Conservation (phyloP, 2,888 invertebrate genomes). For the Dusona sp. region DNA sequence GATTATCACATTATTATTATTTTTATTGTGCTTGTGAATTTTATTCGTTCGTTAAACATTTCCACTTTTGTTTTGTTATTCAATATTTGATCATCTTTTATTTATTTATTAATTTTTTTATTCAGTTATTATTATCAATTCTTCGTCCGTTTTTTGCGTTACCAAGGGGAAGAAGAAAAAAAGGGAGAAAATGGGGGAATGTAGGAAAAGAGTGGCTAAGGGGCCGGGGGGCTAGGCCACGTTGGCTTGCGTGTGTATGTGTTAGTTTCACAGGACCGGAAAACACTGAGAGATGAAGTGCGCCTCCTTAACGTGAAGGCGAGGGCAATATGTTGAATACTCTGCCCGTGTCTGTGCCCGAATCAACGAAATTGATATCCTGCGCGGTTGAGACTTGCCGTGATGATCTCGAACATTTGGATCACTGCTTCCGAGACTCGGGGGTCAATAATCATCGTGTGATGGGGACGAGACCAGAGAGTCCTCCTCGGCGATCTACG, state of each 20-base stretch:
- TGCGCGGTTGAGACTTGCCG: slow-evolving; percentile 55
- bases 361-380: slow-evolving; percentile 71
- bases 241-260: slow-evolving; percentile 85
- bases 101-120: neutral
- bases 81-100: neutral
- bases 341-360: slow-evolving; percentile 73
- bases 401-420: slow-evolving; percentile 62
- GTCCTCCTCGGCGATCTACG: slow-evolving; percentile 76
- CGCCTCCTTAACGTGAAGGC: slow-evolving; percentile 73
- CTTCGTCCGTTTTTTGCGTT: slow-evolving; percentile 1
- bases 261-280: slow-evolving; percentile 84
- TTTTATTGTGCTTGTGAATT: neutral
- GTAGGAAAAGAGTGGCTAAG: slow-evolving; percentile 46
- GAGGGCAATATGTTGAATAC: slow-evolving; percentile 71
- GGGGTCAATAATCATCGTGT: slow-evolving; percentile 59
- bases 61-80: slow-evolving; percentile 14
- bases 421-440: slow-evolving; percentile 58
- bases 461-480: slow-evolving; percentile 75
- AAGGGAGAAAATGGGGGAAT: neutral
- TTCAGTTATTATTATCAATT: neutral
- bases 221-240: slow-evolving; percentile 75
- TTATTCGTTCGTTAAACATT: slow-evolving; percentile 23
- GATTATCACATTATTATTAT: neutral
- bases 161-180: slow-evolving; percentile 31
- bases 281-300: slow-evolving; percentile 79